Conservation (phyloP, 2,113 vertebrate genomes). For the Clarias gariepinus region DNA sequence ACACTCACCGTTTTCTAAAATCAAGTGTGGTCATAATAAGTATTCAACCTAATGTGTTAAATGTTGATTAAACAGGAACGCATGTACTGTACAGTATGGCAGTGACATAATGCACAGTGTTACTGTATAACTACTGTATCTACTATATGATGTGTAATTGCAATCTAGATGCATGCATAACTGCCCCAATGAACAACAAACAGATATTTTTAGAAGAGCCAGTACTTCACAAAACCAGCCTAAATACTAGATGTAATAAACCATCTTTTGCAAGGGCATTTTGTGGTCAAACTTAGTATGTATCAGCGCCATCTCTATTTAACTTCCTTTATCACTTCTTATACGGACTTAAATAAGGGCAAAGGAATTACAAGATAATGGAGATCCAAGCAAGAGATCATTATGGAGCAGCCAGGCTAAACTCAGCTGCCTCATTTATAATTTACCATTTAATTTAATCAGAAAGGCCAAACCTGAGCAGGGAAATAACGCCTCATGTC, state of each 20-base stretch:
- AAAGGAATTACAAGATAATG: slow-evolving; percentile 63
- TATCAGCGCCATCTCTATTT: slow-evolving; percentile 34
- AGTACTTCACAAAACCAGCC: not conserved
- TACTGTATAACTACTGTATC: not conserved
- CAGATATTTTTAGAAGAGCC: slow-evolving; percentile 6
- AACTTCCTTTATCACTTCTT: slow-evolving; percentile 45
- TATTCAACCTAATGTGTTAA: not conserved
- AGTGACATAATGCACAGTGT: not conserved
- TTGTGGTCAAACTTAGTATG: slow-evolving; percentile 20
- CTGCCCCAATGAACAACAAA: slow-evolving; percentile 25
- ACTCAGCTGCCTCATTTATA: slow-evolving; percentile 61
- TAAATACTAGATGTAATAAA: not conserved
- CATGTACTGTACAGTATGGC: slow-evolving; percentile 10
- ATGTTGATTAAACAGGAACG: slow-evolving; percentile 2
- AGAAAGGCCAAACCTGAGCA: slow-evolving; percentile 54
- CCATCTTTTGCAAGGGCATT: slow-evolving; percentile 21
- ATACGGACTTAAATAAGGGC: slow-evolving; percentile 48
- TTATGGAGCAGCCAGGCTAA: slow-evolving; percentile 61
- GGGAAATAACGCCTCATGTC: slow-evolving; percentile 51
- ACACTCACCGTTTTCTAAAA: not conserved
- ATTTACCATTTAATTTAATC: slow-evolving; percentile 69
- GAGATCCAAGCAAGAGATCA: slow-evolving; percentile 64
- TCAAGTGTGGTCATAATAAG: not conserved
- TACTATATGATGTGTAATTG: not conserved
- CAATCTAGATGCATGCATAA: slow-evolving; percentile 35